Base-by-base conservation (phyloP, 2,888 invertebrate genomes). In the Caenorhabditis parvicauda region DNA sequence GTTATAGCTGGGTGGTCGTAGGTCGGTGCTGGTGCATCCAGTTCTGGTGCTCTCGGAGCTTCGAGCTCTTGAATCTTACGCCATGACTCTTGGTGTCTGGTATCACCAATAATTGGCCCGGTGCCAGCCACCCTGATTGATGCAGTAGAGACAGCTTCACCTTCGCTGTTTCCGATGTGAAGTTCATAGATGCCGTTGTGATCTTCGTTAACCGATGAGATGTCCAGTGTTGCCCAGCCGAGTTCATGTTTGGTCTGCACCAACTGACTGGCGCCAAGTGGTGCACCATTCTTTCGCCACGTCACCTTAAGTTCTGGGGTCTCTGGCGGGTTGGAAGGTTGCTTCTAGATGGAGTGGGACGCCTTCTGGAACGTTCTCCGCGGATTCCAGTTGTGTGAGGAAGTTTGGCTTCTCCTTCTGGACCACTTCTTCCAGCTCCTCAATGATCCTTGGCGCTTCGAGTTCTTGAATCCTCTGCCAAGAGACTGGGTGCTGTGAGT, bases 111-210 rank as follows among this genome's bases (percentile, higher is more conserved):
- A 43, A 81, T 72, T 32, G 70, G 73, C 22, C 76, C 76, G 22
- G 75, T 67, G 24, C 79, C 81, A 24, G 69, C 72, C 25, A 80
- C 70, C 82, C 87, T 89, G 89, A 94, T 90, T 19, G 91, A 90
- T 70, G 92, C 92, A 27, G 92, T 92, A 39, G 93, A 92, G 5
- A 92, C 92, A 63, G 93, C 93, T 86, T 94, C 93, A 64, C 94
- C 94, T 54, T 92, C 86, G 49, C 90, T 88, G 83, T 94, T 94
- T 5, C 89, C 87, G 46, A 93, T 92, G 78, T 91, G 87, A 81
- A 92, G 91, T 87, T 92, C 92, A 82, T 94, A 94, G 9, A 93
- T 90, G 50, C 93, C 93, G 83, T 91, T 88, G 81, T 94, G 93
- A 83, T 92, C 91, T 21, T 74, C 73, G 48, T 79, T 79, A 47